These are phyloP conservation scores for Papilio machaon DNA, from an alignment of 1,140 invertebrate genomes.

Conservation along the genomic window DNA sequence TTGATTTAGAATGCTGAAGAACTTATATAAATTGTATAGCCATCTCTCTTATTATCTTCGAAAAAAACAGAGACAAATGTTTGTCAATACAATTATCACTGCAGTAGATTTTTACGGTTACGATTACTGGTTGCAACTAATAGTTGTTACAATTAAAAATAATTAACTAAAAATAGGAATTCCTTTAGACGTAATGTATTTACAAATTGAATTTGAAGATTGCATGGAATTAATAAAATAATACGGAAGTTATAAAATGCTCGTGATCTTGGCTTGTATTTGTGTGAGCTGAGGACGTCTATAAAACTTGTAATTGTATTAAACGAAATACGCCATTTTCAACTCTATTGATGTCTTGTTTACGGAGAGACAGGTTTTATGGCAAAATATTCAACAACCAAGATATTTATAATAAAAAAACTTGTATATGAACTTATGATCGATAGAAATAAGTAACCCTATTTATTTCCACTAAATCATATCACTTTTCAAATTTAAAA, in stretches of 20 bases:
- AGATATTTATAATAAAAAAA: not conserved
- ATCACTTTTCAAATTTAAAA: not conserved
- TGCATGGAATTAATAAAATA: not conserved
- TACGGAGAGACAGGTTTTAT: constrained; percentile 2
- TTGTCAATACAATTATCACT: too few relatives aligned
- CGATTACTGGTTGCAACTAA: not conserved
- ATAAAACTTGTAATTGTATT: not conserved
- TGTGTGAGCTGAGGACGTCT: not conserved
- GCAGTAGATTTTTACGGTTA: too few relatives aligned
- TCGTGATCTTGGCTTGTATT: not conserved
- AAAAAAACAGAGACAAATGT: too few relatives aligned
- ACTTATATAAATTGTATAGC: too few relatives aligned
- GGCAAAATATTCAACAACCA: not conserved
- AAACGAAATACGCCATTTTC: not conserved
- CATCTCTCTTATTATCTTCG: too few relatives aligned
- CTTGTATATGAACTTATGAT: not conserved
- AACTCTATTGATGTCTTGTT: constrained; percentile 7
- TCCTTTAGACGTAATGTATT: not conserved
- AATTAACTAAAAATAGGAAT: not conserved
- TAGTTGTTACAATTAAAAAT: not conserved
- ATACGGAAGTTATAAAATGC: constrained; percentile 11
- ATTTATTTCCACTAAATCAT: not conserved
- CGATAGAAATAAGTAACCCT: not conserved
- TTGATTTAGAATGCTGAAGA: too few relatives aligned
- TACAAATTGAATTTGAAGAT: constrained; percentile 3